These are phyloP conservation scores for Zeuzera pyrina DNA, from an alignment of 2,888 invertebrate species.

Conservation along the genomic window DNA sequence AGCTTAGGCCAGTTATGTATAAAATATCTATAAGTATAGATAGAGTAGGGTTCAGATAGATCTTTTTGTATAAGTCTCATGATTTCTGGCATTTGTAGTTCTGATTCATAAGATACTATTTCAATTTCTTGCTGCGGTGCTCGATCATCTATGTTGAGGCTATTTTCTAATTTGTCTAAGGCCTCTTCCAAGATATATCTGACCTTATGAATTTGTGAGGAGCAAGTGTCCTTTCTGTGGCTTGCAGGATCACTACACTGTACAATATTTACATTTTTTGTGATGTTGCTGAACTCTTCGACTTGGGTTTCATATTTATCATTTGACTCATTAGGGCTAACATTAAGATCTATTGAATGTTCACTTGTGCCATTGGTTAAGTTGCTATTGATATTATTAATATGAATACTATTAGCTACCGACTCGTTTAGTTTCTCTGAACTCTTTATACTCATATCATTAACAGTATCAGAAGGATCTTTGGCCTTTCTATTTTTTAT, in stretches of 20 bases:
- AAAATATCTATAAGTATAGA: constrained; percentile 99
- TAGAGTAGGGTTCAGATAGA: constrained; percentile 99
- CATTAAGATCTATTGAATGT: constrained; percentile 43
- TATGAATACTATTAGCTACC: constrained; percentile 56
- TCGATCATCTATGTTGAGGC: constrained; percentile 6
- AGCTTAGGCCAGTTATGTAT: constrained; percentile 99
- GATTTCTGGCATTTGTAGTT: constrained; percentile 98
- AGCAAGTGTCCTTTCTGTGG: constrained; percentile 22
- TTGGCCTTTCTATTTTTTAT: constrained; percentile 65
- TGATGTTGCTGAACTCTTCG: constrained; percentile 27
- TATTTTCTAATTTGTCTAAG: constrained; percentile 1
- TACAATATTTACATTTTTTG: constrained; percentile 56
- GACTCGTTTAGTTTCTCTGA: constrained; percentile 51
- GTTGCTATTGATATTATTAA: constrained; percentile 56
- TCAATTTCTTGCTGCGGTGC: constrained; percentile 40
- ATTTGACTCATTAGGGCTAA: constrained; percentile 31
- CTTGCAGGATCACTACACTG: constrained; percentile 40
- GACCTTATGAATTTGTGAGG: constrained; percentile 22
- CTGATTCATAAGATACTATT: constrained; percentile 86
- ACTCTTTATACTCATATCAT: constrained; percentile 46
- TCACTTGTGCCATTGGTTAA: constrained; percentile 63
- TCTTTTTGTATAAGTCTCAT: constrained; percentile 99
- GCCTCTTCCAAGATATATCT: constrained; percentile 32
- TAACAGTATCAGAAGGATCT: constrained; percentile 53
- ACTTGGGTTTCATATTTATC: constrained; percentile 32